A percentile compares a stretch with the other conserved stretches of the same genome.
These are phyloP conservation scores for Mormyrus proboscirostris DNA, from an alignment of 2,797 vertebrate genomes.

Conservation along the genomic window DNA sequence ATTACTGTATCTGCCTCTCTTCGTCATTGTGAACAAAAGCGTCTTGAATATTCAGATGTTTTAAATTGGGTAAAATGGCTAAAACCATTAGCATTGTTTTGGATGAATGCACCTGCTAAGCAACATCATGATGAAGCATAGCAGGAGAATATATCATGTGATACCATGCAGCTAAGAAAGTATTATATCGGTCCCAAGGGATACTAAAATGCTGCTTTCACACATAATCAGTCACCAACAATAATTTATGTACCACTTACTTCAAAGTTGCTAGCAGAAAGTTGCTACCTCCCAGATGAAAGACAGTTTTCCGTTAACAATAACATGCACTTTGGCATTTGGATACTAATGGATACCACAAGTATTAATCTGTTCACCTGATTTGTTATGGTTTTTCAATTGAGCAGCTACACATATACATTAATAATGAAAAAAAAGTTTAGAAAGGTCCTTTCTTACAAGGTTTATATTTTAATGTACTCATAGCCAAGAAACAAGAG, in stretches of 20 bases:
- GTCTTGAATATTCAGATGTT: neutral
- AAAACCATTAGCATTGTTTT: neutral
- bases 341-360: neutral
- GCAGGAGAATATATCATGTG: neutral
- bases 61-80: neutral
- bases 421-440: neutral
- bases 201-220: neutral
- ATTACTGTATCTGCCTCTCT: neutral
- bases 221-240: slow-evolving; percentile 5
- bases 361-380: neutral
- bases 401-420: neutral
- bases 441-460: neutral
- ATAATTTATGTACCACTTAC: neutral
- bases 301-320: neutral
- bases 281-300: neutral
- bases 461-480: neutral
- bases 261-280: neutral
- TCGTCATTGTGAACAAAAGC: neutral
- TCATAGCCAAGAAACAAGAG: neutral
- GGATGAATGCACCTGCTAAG: neutral
- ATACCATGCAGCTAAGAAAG: neutral
- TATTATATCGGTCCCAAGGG: neutral
- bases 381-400: neutral
- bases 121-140: neutral
- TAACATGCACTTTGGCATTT: neutral